phyloP scores from a whole-genome alignment of 2,797 vertebrate species.

The Spondyliosoma cantharus region DNA sequence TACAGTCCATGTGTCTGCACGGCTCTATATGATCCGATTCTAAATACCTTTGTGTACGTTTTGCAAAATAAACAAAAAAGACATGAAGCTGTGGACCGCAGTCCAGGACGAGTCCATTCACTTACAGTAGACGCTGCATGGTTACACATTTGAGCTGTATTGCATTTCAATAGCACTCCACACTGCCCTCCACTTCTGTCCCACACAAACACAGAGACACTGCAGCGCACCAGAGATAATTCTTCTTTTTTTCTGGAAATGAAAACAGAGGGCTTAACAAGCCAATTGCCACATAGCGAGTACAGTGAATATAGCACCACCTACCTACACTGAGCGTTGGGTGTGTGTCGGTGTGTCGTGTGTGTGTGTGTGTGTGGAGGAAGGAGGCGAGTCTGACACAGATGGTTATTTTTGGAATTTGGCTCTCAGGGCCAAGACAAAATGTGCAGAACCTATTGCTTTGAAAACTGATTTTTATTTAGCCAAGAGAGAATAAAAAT shows the following conservation, averaged over 20 bases:
- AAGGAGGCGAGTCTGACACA: slow-evolving; percentile 65
- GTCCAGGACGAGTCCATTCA: slow-evolving; percentile 45
- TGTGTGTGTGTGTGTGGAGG: slow-evolving; percentile 9
- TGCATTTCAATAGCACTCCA: slow-evolving; percentile 61
- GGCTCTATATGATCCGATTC: not conserved
- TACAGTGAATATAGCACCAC: slow-evolving; percentile 65
- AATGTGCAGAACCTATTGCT: slow-evolving; percentile 46
- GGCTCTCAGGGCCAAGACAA: slow-evolving; percentile 56
- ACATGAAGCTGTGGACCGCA: not conserved
- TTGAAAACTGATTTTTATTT: slow-evolving; percentile 45
- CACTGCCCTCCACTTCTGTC: slow-evolving; percentile 60
- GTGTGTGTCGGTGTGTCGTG: slow-evolving; percentile 45
- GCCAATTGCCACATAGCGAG: slow-evolving; percentile 55
- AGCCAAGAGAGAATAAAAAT: slow-evolving; percentile 38
- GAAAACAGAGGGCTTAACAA: slow-evolving; percentile 51
- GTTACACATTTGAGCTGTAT: slow-evolving; percentile 58
- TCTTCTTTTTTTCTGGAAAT: slow-evolving; percentile 46
- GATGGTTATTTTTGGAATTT: slow-evolving; percentile 77
- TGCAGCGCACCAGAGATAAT: slow-evolving; percentile 46
- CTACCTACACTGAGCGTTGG: slow-evolving; percentile 50
- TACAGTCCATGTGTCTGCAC: slow-evolving; percentile 15
- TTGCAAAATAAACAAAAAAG: not conserved
- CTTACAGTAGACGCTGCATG: slow-evolving; percentile 38
- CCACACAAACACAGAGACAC: slow-evolving; percentile 50
- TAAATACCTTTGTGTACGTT: slow-evolving; percentile 9